Evolutionary conservation across 1,140 invertebrate genomes (phyloP).

Genomic region (Leptinotarsa undecemlineata): DNA sequence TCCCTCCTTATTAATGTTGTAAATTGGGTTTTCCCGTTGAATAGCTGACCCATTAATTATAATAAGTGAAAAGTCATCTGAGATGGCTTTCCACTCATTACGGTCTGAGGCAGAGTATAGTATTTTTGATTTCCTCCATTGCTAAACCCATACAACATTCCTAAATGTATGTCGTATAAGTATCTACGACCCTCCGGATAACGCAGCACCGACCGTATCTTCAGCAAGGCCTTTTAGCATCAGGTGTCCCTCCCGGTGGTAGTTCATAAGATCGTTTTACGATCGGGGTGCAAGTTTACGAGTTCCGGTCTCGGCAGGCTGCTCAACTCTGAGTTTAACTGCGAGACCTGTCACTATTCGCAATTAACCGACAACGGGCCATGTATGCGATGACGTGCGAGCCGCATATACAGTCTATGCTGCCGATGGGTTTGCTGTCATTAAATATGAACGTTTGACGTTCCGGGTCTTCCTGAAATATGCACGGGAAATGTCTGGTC

Average conservation of each 20-base stretch:
- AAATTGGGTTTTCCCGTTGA: too few species aligned
- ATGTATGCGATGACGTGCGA: not conserved
- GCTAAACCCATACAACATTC: too few species aligned
- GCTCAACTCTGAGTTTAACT: not conserved
- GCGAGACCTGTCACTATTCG: not conserved
- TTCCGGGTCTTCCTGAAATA: not conserved
- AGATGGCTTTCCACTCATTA: too few species aligned
- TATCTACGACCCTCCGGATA: too few species aligned
- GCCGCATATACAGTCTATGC: not conserved
- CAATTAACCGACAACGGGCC: not conserved
- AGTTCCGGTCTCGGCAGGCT: not conserved
- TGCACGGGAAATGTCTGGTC: not conserved
- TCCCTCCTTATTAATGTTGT: too few species aligned
- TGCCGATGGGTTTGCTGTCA: not conserved
- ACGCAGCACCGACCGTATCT: not conserved
- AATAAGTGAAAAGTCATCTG: too few species aligned
- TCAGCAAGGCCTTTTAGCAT: not conserved
- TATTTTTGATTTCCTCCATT: too few species aligned
- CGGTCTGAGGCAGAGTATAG: too few species aligned
- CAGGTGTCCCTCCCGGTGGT: not conserved
- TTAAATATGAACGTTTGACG: not conserved
- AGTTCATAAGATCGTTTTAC: slow-evolving; percentile 5
- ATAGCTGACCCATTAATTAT: too few species aligned
- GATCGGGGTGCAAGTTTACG: slow-evolving; percentile 1
- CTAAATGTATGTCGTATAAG: too few species aligned